Percentiles rank a stretch among this genome's conserved stretches.
Evolutionary conservation across 1,140 invertebrate genomes (phyloP).

Genomic region (Apis mellifera): Amel_HAv3.1 CM009942.2:7202501-7203000

Average conservation of each 20-base stretch:
- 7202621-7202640: conserved; percentile 2
- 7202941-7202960: no score
- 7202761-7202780: not conserved
- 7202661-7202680: not conserved
- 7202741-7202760: not conserved
- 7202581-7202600: conserved; percentile 27
- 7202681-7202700: not conserved
- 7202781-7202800: no score
- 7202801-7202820: conserved; percentile 2
- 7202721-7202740: conserved; percentile 4
- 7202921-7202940: no score
- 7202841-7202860: not conserved
- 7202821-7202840: not conserved
- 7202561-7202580: conserved; percentile 19
- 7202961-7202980: no score
- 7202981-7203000: no score
- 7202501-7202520: not conserved
- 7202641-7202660: conserved; percentile 1
- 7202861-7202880: no score
- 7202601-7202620: conserved; percentile 18
- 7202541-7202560: not conserved
- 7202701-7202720: conserved; percentile 4
- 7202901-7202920: no score
- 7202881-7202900: no score
- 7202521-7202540: not conserved